phyloP scores from a whole-genome alignment of 1,140 invertebrate species.

The Drosophila tropicalis region DNA sequence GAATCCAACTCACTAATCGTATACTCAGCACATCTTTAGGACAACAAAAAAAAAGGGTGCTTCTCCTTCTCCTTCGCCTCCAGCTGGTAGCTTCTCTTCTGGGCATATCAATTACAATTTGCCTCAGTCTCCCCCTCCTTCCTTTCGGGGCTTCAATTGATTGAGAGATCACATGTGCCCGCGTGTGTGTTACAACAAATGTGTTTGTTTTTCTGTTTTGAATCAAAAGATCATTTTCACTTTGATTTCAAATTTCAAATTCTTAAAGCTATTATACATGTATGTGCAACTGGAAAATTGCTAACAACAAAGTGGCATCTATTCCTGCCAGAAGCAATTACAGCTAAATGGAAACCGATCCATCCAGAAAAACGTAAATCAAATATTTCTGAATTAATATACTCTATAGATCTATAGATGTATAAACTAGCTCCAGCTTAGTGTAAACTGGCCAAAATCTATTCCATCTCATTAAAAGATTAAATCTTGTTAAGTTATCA shows the following conservation, averaged over 20 bases:
- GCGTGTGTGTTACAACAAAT: not conserved
- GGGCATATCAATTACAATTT: slow-evolving; percentile 10
- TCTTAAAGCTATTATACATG: not conserved
- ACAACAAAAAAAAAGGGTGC: not conserved
- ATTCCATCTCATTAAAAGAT: no score
- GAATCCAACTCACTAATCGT: not conserved
- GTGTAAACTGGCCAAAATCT: no score
- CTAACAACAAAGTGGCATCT: no score
- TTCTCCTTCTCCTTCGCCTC: not conserved
- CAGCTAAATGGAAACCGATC: no score
- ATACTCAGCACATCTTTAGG: not conserved
- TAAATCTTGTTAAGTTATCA: no score
- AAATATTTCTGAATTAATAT: no score
- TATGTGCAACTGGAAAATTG: no score
- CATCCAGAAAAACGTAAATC: no score
- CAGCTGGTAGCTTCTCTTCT: not conserved
- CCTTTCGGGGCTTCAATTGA: not conserved
- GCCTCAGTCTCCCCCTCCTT: not conserved
- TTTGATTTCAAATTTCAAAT: not conserved
- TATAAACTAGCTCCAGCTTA: no score
- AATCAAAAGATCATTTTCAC: not conserved
- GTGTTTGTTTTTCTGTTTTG: not conserved
- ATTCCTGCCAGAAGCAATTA: no score
- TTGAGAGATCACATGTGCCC: slow-evolving; percentile 6
- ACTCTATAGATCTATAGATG: no score